phyloP scores from a whole-genome alignment of 2,113 vertebrate genomes.

The Brachionichthys hirsutus region DNA sequence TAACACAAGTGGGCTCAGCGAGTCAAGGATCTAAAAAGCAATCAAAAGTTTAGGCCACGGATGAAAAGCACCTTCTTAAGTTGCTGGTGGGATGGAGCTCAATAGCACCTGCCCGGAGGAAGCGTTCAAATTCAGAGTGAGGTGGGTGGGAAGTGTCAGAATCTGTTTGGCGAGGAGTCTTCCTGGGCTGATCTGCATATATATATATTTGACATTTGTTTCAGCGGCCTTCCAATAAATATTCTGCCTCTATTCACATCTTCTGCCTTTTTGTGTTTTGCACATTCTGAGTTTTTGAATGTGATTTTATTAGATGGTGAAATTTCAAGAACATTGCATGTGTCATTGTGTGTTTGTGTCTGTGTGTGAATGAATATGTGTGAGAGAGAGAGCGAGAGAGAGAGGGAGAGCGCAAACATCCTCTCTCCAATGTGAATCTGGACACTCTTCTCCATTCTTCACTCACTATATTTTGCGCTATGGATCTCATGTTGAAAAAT shows the following conservation, averaged over 20 bases:
- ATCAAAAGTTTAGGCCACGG: slow-evolving; percentile 2
- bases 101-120: slow-evolving; percentile 18
- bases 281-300: too few species aligned
- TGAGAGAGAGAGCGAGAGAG: too few species aligned
- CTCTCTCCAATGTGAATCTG: too few species aligned
- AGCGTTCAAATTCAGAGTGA: slow-evolving; percentile 37
- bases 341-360: too few species aligned
- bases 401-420: too few species aligned
- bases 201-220: slow-evolving; percentile 33
- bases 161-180: slow-evolving; percentile 12
- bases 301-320: too few species aligned
- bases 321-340: too few species aligned
- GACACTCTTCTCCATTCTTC: too few species aligned
- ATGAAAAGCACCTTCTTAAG: slow-evolving; percentile 4
- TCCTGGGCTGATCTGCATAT: slow-evolving; percentile 31
- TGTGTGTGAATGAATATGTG: too few species aligned
- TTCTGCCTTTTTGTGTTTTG: background rate
- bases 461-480: too few species aligned
- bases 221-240: slow-evolving; percentile 11
- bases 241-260: slow-evolving; percentile 6
- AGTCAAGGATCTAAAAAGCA: slow-evolving; percentile 14
- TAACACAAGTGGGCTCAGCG: background rate
- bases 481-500: too few species aligned
- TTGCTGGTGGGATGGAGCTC: background rate
- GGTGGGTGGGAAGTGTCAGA: slow-evolving; percentile 44